phyloP scores from a whole-genome alignment of 2,888 invertebrate genomes.

The Trypoxylon attenuatum region DNA sequence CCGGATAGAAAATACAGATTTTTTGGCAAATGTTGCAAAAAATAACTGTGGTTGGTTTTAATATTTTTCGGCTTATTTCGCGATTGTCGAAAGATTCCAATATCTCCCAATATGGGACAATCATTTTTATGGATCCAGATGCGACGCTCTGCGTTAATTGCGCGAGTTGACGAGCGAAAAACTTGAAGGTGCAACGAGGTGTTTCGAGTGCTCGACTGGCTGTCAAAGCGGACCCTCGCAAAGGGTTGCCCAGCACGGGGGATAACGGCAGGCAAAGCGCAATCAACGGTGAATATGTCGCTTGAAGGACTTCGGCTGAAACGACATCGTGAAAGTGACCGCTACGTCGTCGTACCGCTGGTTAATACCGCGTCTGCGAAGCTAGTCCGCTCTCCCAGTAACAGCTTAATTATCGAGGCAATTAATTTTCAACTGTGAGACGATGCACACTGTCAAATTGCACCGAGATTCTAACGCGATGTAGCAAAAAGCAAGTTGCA shows the following conservation, averaged over 20 bases:
- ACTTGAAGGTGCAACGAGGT: not conserved
- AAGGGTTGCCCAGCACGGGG: constrained; percentile 34
- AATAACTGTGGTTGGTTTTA: too few relatives aligned
- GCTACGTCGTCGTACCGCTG: too few relatives aligned
- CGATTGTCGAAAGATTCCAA: too few relatives aligned
- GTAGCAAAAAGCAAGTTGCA: too few relatives aligned
- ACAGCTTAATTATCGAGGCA: constrained; percentile 33
- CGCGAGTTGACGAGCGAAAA: constrained; percentile 21
- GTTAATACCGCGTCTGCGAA: too few relatives aligned
- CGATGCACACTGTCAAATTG: too few relatives aligned
- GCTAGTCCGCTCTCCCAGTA: constrained; percentile 22
- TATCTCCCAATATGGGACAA: too few relatives aligned
- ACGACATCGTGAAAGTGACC: constrained; percentile 24
- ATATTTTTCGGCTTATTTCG: too few relatives aligned
- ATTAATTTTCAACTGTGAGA: constrained; percentile 39
- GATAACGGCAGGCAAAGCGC: constrained; percentile 44
- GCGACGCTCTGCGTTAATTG: constrained; percentile 14
- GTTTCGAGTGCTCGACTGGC: constrained; percentile 15
- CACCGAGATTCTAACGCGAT: too few relatives aligned
- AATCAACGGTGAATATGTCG: constrained; percentile 39
- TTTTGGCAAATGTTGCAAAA: too few relatives aligned
- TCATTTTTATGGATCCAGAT: too few relatives aligned
- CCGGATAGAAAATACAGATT: too few relatives aligned
- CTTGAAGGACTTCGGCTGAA: constrained; percentile 35
- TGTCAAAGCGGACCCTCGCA: constrained; percentile 42